Percentiles rank a stretch among this genome's conserved stretches.
phyloP scores from a whole-genome alignment of 2,888 invertebrate species.

The Cephus sareptanus region DNA sequence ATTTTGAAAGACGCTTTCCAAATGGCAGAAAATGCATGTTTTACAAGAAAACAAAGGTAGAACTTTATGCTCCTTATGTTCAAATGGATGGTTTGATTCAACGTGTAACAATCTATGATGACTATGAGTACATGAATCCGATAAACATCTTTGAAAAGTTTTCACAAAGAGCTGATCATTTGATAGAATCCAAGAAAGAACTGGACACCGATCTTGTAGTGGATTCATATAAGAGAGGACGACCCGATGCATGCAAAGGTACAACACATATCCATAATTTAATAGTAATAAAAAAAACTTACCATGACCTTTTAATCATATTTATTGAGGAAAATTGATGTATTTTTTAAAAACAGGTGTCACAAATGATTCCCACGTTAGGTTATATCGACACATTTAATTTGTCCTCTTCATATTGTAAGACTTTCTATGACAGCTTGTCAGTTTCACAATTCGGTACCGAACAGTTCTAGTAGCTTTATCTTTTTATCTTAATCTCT shows the following conservation, averaged over 20 bases:
- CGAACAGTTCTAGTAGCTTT: neutral
- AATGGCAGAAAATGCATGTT: slow-evolving; percentile 75
- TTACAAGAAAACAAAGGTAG: slow-evolving; percentile 80
- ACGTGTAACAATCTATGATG: slow-evolving; percentile 72
- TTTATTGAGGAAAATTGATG: neutral
- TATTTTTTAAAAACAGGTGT: neutral
- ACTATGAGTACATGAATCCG: slow-evolving; percentile 70
- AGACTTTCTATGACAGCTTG: neutral
- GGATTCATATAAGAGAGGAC: slow-evolving; percentile 75
- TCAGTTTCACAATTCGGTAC: neutral
- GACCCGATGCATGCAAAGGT: slow-evolving; percentile 79
- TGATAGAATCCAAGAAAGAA: slow-evolving; percentile 70
- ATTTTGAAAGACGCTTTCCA: slow-evolving; percentile 79
- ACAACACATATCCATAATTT: slow-evolving; percentile 34
- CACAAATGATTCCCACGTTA: neutral
- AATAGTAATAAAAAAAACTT: neutral
- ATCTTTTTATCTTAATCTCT: neutral
- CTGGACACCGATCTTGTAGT: slow-evolving; percentile 68
- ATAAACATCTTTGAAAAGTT: slow-evolving; percentile 52
- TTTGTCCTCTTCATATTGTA: neutral
- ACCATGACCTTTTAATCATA: neutral
- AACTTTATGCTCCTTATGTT: slow-evolving; percentile 82
- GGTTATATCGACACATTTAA: neutral
- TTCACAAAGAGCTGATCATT: slow-evolving; percentile 73
- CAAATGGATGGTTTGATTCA: slow-evolving; percentile 79